Percentiles rank a stretch among this genome's conserved stretches.
Evolutionary conservation across 2,113 vertebrate genomes (phyloP).

Genomic region (Cololabis saira): DNA sequence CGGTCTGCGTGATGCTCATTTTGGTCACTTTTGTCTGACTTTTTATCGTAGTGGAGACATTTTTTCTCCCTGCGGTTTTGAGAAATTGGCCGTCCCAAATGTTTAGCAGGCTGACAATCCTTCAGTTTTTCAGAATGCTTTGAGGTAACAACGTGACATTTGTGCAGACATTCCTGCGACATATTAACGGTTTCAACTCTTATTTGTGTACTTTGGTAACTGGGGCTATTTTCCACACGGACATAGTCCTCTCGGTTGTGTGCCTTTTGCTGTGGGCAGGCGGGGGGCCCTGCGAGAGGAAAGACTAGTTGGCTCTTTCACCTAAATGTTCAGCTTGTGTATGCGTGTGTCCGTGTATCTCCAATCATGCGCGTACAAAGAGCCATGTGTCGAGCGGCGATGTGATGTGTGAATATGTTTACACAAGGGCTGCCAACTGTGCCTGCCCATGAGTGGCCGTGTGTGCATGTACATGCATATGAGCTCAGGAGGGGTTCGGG

Average conservation of each 20-base stretch:
- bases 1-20: constrained; percentile 12
- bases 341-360: constrained; percentile 46
- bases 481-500: constrained; percentile 5
- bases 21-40: too few relatives aligned
- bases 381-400: constrained; percentile 76
- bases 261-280: constrained; percentile 53
- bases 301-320: constrained; percentile 65
- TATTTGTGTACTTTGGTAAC: constrained; percentile 79
- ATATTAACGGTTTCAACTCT: constrained; percentile 69
- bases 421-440: constrained; percentile 65
- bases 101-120: constrained; percentile 66
- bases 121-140: constrained; percentile 62
- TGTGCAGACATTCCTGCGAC: constrained; percentile 74
- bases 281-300: constrained; percentile 61
- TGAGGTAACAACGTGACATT: constrained; percentile 73
- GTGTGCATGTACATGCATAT: constrained; percentile 39
- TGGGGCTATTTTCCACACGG: constrained; percentile 65
- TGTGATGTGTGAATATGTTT: constrained; percentile 78
- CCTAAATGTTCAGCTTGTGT: constrained; percentile 56
- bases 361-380: constrained; percentile 76
- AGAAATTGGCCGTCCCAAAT: constrained; percentile 57
- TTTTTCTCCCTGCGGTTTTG: background rate
- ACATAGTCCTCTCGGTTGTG: constrained; percentile 47
- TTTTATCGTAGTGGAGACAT: constrained; percentile 10
- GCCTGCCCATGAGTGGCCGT: constrained; percentile 49